Conservation (phyloP, 1,140 invertebrate genomes). For the Papilio machaon region DNA sequence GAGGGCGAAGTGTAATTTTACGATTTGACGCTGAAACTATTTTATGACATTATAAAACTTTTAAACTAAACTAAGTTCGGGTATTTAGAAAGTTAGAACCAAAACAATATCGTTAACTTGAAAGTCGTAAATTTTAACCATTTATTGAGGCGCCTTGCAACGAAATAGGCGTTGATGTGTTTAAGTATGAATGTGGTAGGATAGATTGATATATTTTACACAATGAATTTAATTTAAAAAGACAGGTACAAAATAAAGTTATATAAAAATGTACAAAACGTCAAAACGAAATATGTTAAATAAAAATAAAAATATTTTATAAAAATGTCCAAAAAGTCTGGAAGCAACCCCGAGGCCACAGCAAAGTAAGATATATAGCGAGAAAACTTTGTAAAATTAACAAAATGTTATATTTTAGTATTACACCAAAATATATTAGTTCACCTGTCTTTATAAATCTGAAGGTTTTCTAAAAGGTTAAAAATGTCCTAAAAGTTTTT, state of each 20-base stretch:
- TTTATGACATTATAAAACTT: slow-evolving; percentile 55
- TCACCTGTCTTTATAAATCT: no score
- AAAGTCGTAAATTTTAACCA: slow-evolving; percentile 26
- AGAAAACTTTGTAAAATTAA: not conserved
- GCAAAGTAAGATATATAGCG: not conserved
- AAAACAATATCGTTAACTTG: slow-evolving; percentile 44
- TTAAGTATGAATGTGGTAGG: no score
- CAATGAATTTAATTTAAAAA: no score
- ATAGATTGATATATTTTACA: no score
- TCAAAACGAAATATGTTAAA: no score
- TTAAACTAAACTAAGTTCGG: slow-evolving; percentile 42
- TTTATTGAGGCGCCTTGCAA: not conserved
- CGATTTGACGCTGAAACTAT: slow-evolving; percentile 61
- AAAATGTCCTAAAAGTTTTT: no score
- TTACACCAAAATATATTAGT: not conserved
- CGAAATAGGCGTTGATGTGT: not conserved
- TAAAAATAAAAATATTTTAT: no score
- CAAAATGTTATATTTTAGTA: not conserved
- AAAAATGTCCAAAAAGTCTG: no score
- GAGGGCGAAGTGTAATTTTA: slow-evolving; percentile 61
- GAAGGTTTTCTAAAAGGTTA: no score
- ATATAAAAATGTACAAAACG: no score
- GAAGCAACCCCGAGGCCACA: no score
- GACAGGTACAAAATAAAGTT: no score
- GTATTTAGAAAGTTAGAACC: slow-evolving; percentile 42